Evolutionary conservation across 2,113 vertebrate species (phyloP).

Genomic region (Peucedramus taeniatus): DNA sequence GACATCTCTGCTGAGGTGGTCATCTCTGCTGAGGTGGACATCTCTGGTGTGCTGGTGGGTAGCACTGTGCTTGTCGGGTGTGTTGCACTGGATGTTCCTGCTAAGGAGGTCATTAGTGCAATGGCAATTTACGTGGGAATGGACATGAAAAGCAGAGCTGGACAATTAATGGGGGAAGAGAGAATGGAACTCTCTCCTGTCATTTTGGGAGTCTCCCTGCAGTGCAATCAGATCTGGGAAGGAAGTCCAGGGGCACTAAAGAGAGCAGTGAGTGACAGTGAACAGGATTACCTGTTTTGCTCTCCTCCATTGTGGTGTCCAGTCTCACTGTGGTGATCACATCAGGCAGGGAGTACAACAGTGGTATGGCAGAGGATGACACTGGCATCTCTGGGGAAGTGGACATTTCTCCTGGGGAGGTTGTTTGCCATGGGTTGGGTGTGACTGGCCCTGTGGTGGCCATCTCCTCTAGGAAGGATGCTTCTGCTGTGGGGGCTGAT

Average conservation of each 20-base stretch:
- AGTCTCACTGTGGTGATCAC: rapidly evolving
- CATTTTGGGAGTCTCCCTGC: not conserved
- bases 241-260: not conserved
- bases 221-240: not conserved
- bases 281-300: not conserved
- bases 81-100: not conserved
- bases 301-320: not conserved
- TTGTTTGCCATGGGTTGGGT: rapidly evolving
- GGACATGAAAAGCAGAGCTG: not conserved
- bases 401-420: not conserved
- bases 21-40: not conserved
- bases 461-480: rapidly evolving
- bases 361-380: not conserved
- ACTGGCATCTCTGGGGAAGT: rapidly evolving
- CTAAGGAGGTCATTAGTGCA: not conserved
- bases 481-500: rapidly evolving
- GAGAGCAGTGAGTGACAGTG: not conserved
- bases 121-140: not conserved
- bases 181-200: not conserved
- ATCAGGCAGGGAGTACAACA: rapidly evolving
- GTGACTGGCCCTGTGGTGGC: not conserved
- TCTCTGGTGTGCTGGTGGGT: rapidly evolving
- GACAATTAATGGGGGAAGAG: not conserved
- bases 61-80: rapidly evolving
- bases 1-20: no score